phyloP scores from a whole-genome alignment of 2,888 invertebrate species.

The Tuberolachnus salignus region DNA sequence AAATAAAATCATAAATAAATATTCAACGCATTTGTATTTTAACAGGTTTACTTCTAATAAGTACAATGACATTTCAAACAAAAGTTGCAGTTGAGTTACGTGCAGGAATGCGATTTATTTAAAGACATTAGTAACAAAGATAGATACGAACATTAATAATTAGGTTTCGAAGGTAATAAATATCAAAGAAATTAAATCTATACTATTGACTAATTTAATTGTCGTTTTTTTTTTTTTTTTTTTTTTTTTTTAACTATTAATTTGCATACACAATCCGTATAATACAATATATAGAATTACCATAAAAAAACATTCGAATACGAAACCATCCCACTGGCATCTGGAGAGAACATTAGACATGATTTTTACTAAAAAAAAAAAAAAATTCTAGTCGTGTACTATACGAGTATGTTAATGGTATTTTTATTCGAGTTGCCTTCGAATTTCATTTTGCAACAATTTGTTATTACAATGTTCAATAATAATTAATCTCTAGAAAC shows the following conservation, averaged over 20 bases:
- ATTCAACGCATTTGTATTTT: background rate
- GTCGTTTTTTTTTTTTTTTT: background rate
- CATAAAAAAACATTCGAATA: too few species aligned
- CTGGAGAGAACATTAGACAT: too few species aligned
- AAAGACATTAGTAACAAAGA: slow-evolving; percentile 8
- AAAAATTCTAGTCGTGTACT: background rate
- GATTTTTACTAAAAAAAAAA: background rate
- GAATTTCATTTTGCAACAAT: background rate
- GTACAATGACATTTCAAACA: slow-evolving; percentile 20
- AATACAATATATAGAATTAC: too few species aligned
- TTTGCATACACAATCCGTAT: background rate
- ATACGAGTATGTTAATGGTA: background rate
- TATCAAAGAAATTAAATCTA: background rate
- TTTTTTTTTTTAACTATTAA: background rate
- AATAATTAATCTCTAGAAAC: background rate
- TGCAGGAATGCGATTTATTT: slow-evolving; percentile 40
- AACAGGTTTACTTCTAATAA: slow-evolving; percentile 14
- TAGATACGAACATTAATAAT: background rate
- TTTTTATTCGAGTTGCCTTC: background rate
- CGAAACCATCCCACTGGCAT: too few species aligned
- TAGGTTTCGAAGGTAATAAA: background rate
- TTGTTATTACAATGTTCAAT: too few species aligned
- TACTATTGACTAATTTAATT: background rate
- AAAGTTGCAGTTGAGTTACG: slow-evolving; percentile 5
- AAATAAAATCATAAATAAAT: background rate